Evolutionary conservation across 2,888 invertebrate species (phyloP), one percentile per base, ranked within the genome.

Genomic region (Sarcophaga subvicina): DNA sequence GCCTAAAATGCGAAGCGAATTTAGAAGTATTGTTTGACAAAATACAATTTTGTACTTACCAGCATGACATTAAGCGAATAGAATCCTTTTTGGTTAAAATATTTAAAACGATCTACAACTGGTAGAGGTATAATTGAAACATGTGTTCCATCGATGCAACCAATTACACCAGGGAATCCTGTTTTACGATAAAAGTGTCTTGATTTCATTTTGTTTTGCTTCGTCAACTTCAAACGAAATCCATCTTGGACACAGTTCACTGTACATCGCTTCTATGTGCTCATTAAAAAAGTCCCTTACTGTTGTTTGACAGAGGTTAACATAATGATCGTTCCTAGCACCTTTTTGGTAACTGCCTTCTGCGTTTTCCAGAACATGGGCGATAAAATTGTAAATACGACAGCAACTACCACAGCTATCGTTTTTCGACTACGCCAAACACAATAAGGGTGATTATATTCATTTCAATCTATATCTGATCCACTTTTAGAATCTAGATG

Each of bases 221-320:
- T 75, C 64, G n/a, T 72, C 60, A 4, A 62, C 14, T 37, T 62
- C 45, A 17, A 62, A 37, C 45, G 45, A 45, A 62, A 75, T 75
- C 75, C 75, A 75, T 64, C 27, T 64, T 64, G 75, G 64, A 75
- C 75, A 75, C 14, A 64, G 47, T 47, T 75, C 64, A 3, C 22
- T 64, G 64, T 75, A 54, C 75, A 75, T 75, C 4, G 64, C 64
- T 14, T 66, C 75, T 49, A 75, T 75, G 47, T 54, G 64, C n/a
- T 75, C 75, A 49, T 75, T 25, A 47, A 75, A 75, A n/a, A 22
- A n/a, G 4, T 69, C 20, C 11, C 49, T 69, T 12, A 66, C 64
- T 0, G 37, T 11, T 11, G 64, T 25, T 27, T 66, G 64, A 2
- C 64, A 66, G 10, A 66, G 2, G 27, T 66, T 69, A 2, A 49